These are phyloP conservation scores for Copidosoma floridanum DNA, from an alignment of 1,140 invertebrate species.

Conservation along the genomic window DNA sequence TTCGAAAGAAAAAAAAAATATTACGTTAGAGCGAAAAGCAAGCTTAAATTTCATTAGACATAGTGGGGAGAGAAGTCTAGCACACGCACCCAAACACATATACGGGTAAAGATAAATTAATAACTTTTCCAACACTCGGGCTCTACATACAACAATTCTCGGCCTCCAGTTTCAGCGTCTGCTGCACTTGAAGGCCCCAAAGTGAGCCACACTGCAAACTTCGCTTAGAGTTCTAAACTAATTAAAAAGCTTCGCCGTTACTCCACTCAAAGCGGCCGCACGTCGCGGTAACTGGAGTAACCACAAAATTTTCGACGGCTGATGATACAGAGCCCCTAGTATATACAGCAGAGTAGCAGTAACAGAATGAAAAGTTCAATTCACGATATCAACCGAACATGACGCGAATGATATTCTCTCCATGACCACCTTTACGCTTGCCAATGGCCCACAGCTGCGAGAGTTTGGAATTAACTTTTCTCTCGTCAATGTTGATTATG, in stretches of 20 bases:
- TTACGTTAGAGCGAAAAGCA: background rate
- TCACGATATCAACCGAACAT: conserved; percentile 10
- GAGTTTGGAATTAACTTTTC: conserved; percentile 21
- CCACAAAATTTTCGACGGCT: conserved; percentile 17
- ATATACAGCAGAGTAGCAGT: too few relatives aligned
- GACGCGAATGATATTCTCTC: conserved; percentile 24
- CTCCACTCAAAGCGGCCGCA: conserved; percentile 18
- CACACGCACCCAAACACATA: too few relatives aligned
- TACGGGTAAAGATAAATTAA: conserved; percentile 21
- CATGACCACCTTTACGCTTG: conserved; percentile 3
- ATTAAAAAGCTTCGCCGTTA: conserved; percentile 31
- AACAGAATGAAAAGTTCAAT: conserved; percentile 23
- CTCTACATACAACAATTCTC: background rate
- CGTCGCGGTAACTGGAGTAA: conserved; percentile 9
- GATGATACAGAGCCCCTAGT: too few relatives aligned
- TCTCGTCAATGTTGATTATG: too few relatives aligned
- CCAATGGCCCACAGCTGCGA: background rate
- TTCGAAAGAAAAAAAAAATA: background rate
- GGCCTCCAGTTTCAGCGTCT: conserved; percentile 8
- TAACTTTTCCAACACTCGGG: conserved; percentile 3
- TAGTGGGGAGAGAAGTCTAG: background rate
- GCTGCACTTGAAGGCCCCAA: conserved; percentile 16
- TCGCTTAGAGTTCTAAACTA: conserved; percentile 26
- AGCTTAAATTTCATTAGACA: background rate
- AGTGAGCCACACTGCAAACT: conserved; percentile 9